Base-by-base conservation (phyloP, 2,113 vertebrate species). In the Hippolais icterina region DNA sequence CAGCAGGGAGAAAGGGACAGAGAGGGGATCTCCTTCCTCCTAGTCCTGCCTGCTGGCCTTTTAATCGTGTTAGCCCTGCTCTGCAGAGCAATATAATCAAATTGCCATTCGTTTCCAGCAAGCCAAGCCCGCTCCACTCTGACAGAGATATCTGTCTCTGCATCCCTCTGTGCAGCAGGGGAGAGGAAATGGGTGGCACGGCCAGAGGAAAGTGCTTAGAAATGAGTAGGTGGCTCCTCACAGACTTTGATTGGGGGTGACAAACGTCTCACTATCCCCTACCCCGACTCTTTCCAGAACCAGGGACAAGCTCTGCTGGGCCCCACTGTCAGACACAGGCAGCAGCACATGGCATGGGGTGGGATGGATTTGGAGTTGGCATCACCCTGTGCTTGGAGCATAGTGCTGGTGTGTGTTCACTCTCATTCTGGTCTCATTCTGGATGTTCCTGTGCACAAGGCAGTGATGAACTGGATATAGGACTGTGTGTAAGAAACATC, bases 61-160 rank as follows among this genome's bases (percentile, higher is more conserved):
- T 69, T 93, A 91, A 86, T 93, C 18, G 1, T 18, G 74, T 96
- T 97, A 92, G 92, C 50, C 52, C 16, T 75, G 37, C 87, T 92
- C 46, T 65, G 68, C 89, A 72, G 83, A 96, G 70, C 81, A 50
- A 39, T 31, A 21, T 95, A 95, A 97, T 97, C 91, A 68, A 94
- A 97, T 97, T 89, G 52, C 70, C 80, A 44, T 47, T 91, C 44
- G 7, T 89, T 88, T 70, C 77, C 77, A 77, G 81, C 65, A 74
- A 84, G 75, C 69, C 1, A 2, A 91, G 89, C n/a, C 66, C 0
- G 4, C 77, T 69, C 49, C 2, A 5, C 68, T 90, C 84, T 91
- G 72, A 84, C 87, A 90, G 81, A 87, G 41, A 35, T 72, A 83
- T 94, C 83, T 91, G 69, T 96, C 80, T 90, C 44, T 1, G 1